A percentile compares a stretch with the other conserved stretches of the same genome.
These are phyloP conservation scores for Orchesellides sinensis DNA, from an alignment of 2,888 invertebrate genomes.

Conservation along the genomic window DNA sequence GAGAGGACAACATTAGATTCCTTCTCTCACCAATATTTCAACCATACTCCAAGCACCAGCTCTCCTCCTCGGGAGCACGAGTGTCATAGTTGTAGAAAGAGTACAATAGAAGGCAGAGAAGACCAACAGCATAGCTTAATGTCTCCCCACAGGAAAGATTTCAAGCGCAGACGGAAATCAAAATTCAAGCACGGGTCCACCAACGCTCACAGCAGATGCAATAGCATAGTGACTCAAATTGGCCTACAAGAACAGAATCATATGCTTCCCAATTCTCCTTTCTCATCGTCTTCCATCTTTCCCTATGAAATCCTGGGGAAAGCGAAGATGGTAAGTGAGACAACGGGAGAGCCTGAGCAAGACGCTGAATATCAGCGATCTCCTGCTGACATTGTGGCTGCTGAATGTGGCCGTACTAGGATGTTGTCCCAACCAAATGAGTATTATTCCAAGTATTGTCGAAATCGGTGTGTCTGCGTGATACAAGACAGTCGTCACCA, in stretches of 20 bases:
- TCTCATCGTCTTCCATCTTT: not conserved
- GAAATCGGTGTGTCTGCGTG: conserved; percentile 35
- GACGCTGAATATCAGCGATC: not conserved
- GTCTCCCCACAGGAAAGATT: conserved; percentile 60
- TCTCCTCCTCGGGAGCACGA: not conserved
- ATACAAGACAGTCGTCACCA: no score
- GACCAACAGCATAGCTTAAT: conserved; percentile 46
- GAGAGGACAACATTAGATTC: conserved; percentile 38
- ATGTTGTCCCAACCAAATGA: conserved; percentile 40
- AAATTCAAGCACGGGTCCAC: conserved; percentile 43
- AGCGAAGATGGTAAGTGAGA: not conserved
- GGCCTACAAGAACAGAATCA: not conserved
- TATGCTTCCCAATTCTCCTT: not conserved
- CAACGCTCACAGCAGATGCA: not conserved
- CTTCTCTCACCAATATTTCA: conserved; percentile 45
- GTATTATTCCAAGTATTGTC: conserved; percentile 58
- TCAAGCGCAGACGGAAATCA: conserved; percentile 58
- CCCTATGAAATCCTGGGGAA: not conserved
- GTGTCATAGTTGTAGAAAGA: not conserved
- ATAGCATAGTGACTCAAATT: no score
- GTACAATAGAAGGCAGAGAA: conserved; percentile 1
- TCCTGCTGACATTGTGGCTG: not conserved
- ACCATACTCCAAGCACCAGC: not conserved
- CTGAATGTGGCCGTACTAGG: not conserved
- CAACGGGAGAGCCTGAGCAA: not conserved